Evolutionary conservation across 1,140 invertebrate species (phyloP).

Genomic region (Littorina saxatilis): DNA sequence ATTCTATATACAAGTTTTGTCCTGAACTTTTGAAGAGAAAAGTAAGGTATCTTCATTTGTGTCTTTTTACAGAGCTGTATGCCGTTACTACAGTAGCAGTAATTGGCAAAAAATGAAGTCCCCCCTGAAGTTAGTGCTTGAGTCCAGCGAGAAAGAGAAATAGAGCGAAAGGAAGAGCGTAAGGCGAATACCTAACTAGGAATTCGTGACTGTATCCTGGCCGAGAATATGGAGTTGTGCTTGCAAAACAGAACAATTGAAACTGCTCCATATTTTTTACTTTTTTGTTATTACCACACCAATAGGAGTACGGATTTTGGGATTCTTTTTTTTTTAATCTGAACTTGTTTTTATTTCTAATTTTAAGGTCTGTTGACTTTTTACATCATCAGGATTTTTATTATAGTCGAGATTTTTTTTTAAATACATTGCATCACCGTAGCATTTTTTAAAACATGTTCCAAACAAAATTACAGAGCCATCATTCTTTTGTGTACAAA

Average conservation of each 20-base stretch:
- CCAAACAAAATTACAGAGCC: conserved; percentile 13
- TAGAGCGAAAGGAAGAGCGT: conserved; percentile 21
- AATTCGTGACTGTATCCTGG: not conserved
- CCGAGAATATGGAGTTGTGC: not conserved
- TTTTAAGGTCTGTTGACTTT: not conserved
- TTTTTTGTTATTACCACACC: not conserved
- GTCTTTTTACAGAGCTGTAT: conserved; percentile 41
- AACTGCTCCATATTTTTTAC: not conserved
- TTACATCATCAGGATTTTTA: not conserved
- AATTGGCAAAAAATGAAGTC: conserved; percentile 24
- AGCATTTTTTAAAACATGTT: not conserved
- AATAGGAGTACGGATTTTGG: not conserved
- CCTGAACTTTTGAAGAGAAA: not conserved
- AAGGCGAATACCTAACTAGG: not conserved
- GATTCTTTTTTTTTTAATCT: not conserved
- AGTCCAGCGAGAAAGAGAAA: conserved; percentile 27
- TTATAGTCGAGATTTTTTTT: not conserved
- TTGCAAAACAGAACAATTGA: not conserved
- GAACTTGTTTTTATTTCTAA: no score
- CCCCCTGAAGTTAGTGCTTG: conserved; percentile 16
- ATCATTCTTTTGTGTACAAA: not conserved
- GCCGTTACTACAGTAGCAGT: conserved; percentile 38
- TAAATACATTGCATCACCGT: not conserved
- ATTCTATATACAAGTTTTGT: not conserved
- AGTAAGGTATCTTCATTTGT: conserved; percentile 29